Base-by-base conservation (phyloP, 2,113 vertebrate species). In the Rostratula benghalensis region DNA sequence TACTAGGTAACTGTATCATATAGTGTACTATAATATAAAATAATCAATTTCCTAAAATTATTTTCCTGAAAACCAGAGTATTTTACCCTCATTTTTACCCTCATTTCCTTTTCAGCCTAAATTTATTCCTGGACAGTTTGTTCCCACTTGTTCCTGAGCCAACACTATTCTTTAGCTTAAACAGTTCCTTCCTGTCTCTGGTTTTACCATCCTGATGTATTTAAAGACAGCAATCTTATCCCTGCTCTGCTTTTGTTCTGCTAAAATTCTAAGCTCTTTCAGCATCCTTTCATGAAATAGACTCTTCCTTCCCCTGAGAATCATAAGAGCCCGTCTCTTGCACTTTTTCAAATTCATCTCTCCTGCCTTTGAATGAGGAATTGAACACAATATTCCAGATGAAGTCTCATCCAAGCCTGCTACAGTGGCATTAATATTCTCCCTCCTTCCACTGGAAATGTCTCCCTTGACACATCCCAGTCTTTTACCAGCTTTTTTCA, bases 141-240 rank as follows among this genome's bases (percentile, higher is more conserved):
- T 91, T 95, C 94, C 31, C 57, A 75, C 91, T 96, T 96, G 93
- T 92, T 96, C 65, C 48, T n/a, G 56, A 95, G 95, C 93, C 95
- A 95, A 89, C 70, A 82, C 83, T 92, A 74, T 92, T 97, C 94
- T 95, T 95, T 56, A 94, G 88, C 51, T 90, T 96, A 93, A 94
- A 91, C 93, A 94, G 83, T 94, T 97, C 94, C 95, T 97, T 97
- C 95, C 96, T 95, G 93, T 95, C 94, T 89, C 94, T 8, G 81
- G 80, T 89, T 95, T 95, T 97, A 95, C 91, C 89, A 93, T 93
- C 48, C 89, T 95, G 83, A 89, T 91, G 87, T 92, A 94, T 94
- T 92, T 94, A 95, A 95, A 96, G 91, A 71, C 77, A 79, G 35
- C 83, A 95, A 95, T 94, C 89, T 89, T 68, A 95, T 37, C 61